Percentiles rank a stretch among this genome's conserved stretches.
These are phyloP conservation scores for Coenonympha glycerion DNA, from an alignment of 2,888 invertebrate genomes.

Conservation along the genomic window DNA sequence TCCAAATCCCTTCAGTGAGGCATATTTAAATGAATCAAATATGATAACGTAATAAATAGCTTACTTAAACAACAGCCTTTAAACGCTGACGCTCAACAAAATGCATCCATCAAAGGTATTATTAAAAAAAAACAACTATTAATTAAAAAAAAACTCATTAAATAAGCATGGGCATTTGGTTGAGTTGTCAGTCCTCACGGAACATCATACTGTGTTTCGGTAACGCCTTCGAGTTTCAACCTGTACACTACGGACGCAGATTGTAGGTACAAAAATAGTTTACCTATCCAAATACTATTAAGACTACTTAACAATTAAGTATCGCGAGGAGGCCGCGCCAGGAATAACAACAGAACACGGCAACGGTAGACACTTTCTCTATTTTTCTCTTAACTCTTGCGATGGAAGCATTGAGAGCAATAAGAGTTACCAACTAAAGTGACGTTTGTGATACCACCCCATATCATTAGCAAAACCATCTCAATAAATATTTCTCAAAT, in stretches of 20 bases:
- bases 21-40: too few species aligned
- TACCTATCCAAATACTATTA: conserved; percentile 73
- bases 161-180: conserved; percentile 40
- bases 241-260: conserved; percentile 67
- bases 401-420: too few species aligned
- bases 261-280: conserved; percentile 74
- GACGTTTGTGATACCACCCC: too few species aligned
- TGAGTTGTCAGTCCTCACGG: conserved; percentile 46
- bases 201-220: conserved; percentile 56
- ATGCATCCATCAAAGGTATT: conserved; percentile 34
- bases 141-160: conserved; percentile 23
- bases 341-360: background rate
- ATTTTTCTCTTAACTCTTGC: too few species aligned
- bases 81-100: conserved; percentile 48
- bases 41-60: too few species aligned
- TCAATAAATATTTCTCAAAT: too few species aligned
- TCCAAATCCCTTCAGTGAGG: too few species aligned
- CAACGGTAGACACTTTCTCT: conserved; percentile 6
- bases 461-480: too few species aligned
- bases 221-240: conserved; percentile 54
- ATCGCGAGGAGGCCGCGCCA: conserved; percentile 57
- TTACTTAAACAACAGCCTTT: conserved; percentile 30
- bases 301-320: conserved; percentile 74
- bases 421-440: too few species aligned
- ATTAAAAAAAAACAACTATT: too few species aligned